A percentile compares a stretch with the other conserved stretches of the same genome.
phyloP scores from a whole-genome alignment of 2,113 vertebrate genomes.

The Ptyas mucosa region DNA sequence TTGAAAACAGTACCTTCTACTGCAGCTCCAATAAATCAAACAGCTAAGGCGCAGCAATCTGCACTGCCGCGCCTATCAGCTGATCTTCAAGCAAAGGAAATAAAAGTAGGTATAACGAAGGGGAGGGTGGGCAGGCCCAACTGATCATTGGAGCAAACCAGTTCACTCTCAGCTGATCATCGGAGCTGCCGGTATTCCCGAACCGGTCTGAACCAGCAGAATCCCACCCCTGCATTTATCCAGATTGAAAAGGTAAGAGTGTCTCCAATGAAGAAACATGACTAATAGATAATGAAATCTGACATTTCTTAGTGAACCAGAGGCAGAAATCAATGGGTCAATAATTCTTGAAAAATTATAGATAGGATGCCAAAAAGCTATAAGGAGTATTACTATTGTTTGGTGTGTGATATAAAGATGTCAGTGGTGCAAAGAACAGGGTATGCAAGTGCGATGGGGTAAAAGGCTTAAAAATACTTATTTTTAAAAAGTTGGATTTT shows the following conservation, averaged over 20 bases:
- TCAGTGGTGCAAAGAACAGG: not conserved
- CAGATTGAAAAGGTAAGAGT: not conserved
- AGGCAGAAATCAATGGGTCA: not conserved
- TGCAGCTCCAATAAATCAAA: no score
- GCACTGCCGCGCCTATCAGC: no score
- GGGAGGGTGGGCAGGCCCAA: no score
- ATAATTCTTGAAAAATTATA: constrained; percentile 1
- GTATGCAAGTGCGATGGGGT: not conserved
- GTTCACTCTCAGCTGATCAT: no score
- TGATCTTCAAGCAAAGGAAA: no score
- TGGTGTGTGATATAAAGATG: not conserved
- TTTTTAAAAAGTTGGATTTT: not conserved
- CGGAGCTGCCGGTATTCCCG: no score
- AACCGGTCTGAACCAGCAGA: no score
- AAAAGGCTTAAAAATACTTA: not conserved
- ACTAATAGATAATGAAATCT: constrained; percentile 11
- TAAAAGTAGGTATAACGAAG: no score
- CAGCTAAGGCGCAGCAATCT: no score
- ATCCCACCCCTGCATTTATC: not conserved
- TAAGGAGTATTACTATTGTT: not conserved
- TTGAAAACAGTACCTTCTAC: no score
- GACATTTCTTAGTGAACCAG: constrained; percentile 5
- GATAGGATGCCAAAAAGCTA: not conserved
- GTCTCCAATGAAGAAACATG: not conserved
- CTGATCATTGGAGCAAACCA: no score